Base-by-base conservation (phyloP, 2,797 vertebrate species). In the Halcyon smyrnensis region DNA sequence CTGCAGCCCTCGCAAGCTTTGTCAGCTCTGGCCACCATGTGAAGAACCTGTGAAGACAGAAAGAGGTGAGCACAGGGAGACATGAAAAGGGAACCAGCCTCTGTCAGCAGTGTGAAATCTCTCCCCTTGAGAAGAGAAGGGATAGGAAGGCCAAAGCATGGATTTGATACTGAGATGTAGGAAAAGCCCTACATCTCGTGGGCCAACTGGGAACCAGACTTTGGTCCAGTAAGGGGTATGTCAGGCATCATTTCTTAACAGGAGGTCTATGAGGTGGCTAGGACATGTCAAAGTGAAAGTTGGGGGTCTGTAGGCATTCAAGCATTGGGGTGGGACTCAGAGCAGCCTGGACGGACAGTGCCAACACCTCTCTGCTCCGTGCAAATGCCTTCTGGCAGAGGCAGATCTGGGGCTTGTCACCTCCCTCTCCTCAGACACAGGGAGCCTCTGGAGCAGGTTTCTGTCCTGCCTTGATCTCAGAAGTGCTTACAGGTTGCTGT, bases 211-310 rank as follows among this genome's bases (percentile, higher is more conserved):
- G 25, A 82, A 39, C 67, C 63, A 48, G 56, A 9, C 21, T 68
- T 53, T 2, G 0, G 7, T 53, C 24, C 2, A 8, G 65, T 45
- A 53, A 59, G 23, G 30, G 54, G 18, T 54, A 20, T 68, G 37
- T 41, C 2, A 1, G 12, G 41, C 17, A 1, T 36, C 1, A 0
- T 37, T 71, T 89, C 41, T 41, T 30, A 48, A 18, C 0, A 10
- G 39, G n/a, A 80, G 15, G 6, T 24, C 24, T 65, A 25, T 36
- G 28, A 81, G 14, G 54, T 83, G 24, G 32, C 32, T 28, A 46
- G 54, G 17, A 14, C 57, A 57, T 0, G 0, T 32, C 10, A 62
- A 39, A 19, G 12, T 46, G 50, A 32, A 90, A 69, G 41, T 28
- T 2, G 3, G 45, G 2, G 2, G 8, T 62, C 46, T 50, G 1